Evolutionary conservation across 2,797 vertebrate genomes (phyloP).

Genomic region (Sebastes vulpes): DNA sequence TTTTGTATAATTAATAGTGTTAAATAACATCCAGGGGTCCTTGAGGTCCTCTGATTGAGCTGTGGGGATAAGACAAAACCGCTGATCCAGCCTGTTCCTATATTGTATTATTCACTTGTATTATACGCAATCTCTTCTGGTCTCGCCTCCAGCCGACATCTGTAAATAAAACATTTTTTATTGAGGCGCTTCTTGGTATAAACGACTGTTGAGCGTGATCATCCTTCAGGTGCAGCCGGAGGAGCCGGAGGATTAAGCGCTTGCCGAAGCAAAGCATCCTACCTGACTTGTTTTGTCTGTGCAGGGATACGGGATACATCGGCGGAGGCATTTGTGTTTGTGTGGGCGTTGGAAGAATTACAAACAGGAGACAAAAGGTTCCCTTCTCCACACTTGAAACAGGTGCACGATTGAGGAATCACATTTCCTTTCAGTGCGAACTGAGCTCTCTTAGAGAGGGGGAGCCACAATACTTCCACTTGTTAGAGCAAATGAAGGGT

Average conservation of each 20-base stretch:
- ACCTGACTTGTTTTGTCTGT: conserved; percentile 60
- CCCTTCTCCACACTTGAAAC: conserved; percentile 49
- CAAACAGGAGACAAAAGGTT: conserved; percentile 71
- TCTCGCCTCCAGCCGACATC: not conserved
- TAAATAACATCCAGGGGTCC: not conserved
- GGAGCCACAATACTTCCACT: not conserved
- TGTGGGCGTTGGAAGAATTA: conserved; percentile 64
- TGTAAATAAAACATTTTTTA: not conserved
- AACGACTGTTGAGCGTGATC: not conserved
- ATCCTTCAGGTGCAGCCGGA: conserved; percentile 38
- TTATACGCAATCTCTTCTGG: not conserved
- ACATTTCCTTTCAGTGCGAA: conserved; percentile 5
- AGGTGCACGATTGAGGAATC: conserved; percentile 65
- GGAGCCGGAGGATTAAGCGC: conserved; percentile 39
- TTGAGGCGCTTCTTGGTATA: conserved; percentile 6
- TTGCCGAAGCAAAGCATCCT: conserved; percentile 37
- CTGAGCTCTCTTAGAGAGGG: not conserved
- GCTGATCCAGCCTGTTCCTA: not conserved
- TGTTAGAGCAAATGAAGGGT: not conserved
- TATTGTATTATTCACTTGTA: not conserved
- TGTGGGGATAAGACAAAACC: not conserved
- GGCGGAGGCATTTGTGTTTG: conserved; percentile 46
- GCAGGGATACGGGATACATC: conserved; percentile 36
- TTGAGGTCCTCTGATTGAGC: not conserved
- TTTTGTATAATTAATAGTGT: not conserved